Evolutionary conservation across 1,140 invertebrate genomes (phyloP), one percentile per base, ranked within the genome.

Genomic region (Chionoecetes opilio): DNA sequence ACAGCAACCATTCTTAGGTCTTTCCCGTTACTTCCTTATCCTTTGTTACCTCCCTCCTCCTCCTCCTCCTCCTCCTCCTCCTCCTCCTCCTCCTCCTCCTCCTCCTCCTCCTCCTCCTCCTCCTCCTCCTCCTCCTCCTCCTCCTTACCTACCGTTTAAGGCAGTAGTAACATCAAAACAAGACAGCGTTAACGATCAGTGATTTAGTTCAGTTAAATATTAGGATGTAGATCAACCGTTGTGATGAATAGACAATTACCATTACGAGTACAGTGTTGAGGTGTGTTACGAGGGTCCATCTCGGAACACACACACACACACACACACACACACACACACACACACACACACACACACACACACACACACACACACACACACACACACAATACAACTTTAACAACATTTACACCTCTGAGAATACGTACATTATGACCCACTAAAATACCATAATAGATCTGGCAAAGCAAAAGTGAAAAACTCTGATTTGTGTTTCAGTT

Each of bases 341-440:
- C 34, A 38, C 86, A 38, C 34, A 37, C 34, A 3, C 21, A 37
- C 86, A 37, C 86, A 37, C 34, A 88, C 86, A 88, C 86, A 88
- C 86, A 86, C 82, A 85, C 82, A 85, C 82, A 85, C 82, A 85
- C 82, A 85, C 82, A 85, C 82, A 85, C 82, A 85, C 82, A 85
- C 3, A 3, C 82, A 85, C 26, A 84, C 82, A 21, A n/a, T 6
- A 35, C 31, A 31, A n/a, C n/a, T n/a, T 31, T 31, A 31, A 86
- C 84, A 84, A 32, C 26, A 29, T 6, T 84, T 84, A 84, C 31
- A 32, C 5, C 82, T 84, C 3, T 3, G 6, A 32, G 14, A 41
- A 53, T 14, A 53, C 11, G 8, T 53, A 53, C 11, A 53, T 14
- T 14, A 53, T 3, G 21, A 53, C 14, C 3, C 38, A n/a, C n/a